phyloP scores from a whole-genome alignment of 2,888 invertebrate genomes.

The Spisula solida region DNA sequence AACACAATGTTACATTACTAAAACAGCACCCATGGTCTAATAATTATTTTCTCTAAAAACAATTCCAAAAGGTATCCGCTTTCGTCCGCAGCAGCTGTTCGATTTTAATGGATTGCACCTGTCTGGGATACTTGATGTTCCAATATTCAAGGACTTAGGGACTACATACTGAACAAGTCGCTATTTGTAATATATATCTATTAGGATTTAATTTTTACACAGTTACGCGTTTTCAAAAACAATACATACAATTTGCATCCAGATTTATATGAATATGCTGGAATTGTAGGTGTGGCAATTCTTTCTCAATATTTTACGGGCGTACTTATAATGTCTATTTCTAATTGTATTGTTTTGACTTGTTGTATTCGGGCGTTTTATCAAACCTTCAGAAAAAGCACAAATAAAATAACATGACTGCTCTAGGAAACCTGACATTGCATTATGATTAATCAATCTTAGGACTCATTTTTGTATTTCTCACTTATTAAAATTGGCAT shows the following conservation, averaged over 20 bases:
- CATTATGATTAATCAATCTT: too few species aligned
- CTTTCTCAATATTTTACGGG: neutral
- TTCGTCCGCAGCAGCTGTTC: constrained; percentile 54
- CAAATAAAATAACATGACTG: neutral
- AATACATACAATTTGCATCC: neutral
- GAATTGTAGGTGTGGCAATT: neutral
- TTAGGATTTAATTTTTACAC: neutral
- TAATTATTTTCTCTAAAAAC: constrained; percentile 72
- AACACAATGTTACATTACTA: constrained; percentile 14
- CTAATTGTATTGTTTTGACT: constrained; percentile 3
- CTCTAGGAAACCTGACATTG: too few species aligned
- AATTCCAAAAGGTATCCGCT: constrained; percentile 59
- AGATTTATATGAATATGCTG: neutral
- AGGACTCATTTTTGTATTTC: too few species aligned
- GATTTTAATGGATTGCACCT: constrained; percentile 47
- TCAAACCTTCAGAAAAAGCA: neutral
- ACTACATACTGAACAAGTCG: neutral
- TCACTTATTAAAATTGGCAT: too few species aligned
- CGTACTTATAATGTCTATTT: neutral
- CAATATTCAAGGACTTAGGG: neutral
- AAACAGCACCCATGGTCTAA: constrained; percentile 41
- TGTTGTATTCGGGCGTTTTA: neutral
- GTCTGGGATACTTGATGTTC: constrained; percentile 26
- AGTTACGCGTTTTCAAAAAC: constrained; percentile 5
- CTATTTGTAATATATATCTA: neutral